phyloP scores from a whole-genome alignment of 1,140 invertebrate genomes.

The Grapholita molesta region DNA sequence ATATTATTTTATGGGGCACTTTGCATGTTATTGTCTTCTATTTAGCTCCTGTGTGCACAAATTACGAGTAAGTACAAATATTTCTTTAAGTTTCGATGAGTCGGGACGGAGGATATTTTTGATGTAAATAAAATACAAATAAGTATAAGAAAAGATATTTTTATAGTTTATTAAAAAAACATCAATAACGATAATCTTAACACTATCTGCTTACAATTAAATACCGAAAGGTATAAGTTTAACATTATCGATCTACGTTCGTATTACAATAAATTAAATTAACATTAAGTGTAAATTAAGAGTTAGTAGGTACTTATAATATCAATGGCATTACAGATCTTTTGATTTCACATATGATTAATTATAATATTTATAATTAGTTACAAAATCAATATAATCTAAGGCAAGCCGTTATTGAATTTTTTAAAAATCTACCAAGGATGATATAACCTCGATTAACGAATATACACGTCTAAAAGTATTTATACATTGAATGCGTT shows the following conservation, averaged over 20 bases:
- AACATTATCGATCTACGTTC: not conserved
- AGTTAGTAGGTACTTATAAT: constrained; percentile 45
- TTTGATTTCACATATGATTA: constrained; percentile 28
- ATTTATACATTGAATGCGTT: constrained; percentile 18
- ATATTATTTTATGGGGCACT: too few relatives aligned
- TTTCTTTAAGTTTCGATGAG: too few relatives aligned
- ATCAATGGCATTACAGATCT: constrained; percentile 58
- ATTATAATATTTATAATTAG: not conserved
- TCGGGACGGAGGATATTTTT: too few relatives aligned
- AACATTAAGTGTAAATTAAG: not conserved
- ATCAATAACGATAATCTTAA: constrained; percentile 36
- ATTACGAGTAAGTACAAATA: too few relatives aligned
- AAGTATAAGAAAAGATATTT: constrained; percentile 23
- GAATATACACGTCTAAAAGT: constrained; percentile 14
- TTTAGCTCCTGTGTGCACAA: too few relatives aligned
- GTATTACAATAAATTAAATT: constrained; percentile 4
- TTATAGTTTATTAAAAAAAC: constrained; percentile 42
- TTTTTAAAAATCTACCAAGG: too few relatives aligned
- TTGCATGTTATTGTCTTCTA: too few relatives aligned
- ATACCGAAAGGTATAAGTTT: not conserved
- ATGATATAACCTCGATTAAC: too few relatives aligned
- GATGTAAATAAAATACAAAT: constrained; percentile 22
- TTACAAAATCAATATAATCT: not conserved
- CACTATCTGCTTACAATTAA: constrained; percentile 27
- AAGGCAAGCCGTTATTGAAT: not conserved